Conservation (phyloP, 2,113 vertebrate species). For the Cyanistes caeruleus region DNA sequence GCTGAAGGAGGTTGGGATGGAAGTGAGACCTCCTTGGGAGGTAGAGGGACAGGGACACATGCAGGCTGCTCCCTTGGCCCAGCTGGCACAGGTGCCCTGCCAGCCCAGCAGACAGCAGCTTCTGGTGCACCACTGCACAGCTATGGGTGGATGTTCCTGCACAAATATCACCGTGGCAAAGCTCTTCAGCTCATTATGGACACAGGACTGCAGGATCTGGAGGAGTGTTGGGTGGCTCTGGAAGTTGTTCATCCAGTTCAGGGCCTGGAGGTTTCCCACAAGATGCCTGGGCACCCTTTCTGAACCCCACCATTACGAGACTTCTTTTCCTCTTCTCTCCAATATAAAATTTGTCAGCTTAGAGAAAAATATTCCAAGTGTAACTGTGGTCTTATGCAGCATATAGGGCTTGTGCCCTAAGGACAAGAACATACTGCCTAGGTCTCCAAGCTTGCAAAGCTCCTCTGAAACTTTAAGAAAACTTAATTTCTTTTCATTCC, state of each 20-base stretch:
- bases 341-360: neutral
- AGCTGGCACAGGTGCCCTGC: no score
- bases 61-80: neutral
- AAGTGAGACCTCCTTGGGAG: rapidly evolving
- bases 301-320: rapidly evolving
- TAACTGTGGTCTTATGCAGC: neutral
- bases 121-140: neutral
- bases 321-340: neutral
- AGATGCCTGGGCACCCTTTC: neutral
- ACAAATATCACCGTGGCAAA: rapidly evolving
- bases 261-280: neutral
- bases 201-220: no score
- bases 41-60: neutral
- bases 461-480: neutral
- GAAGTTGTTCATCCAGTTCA: neutral
- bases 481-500: neutral
- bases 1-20: neutral
- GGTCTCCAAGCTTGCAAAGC: neutral
- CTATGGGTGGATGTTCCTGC: no score
- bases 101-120: rapidly evolving
- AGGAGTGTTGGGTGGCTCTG: neutral
- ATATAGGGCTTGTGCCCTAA: neutral
- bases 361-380: neutral
- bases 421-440: neutral
- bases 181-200: neutral